Conservation (phyloP, 2,797 vertebrate species). For the Clarias fuscus region DNA sequence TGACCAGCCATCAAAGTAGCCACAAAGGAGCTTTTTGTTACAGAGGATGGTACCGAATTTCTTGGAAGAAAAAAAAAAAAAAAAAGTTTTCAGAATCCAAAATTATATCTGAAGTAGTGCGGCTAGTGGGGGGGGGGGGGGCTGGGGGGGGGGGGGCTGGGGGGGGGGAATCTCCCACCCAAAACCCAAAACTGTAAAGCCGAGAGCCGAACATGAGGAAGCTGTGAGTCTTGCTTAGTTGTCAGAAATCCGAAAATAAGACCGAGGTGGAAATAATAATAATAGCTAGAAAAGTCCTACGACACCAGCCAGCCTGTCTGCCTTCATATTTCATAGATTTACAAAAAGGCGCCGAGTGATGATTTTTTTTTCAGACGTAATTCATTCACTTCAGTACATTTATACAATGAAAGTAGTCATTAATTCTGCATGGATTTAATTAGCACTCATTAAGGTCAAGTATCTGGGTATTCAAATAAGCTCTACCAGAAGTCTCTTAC, state of each 20-base stretch:
- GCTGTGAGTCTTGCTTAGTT: background rate
- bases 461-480: background rate
- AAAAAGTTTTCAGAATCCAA: background rate
- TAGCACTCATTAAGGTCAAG: background rate
- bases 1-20: background rate
- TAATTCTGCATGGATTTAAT: background rate
- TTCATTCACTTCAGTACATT: background rate
- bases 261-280: background rate
- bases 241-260: background rate
- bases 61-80: too few relatives aligned
- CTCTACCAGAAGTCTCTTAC: background rate
- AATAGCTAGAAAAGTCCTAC: background rate
- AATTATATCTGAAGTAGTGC: slow-evolving; percentile 8
- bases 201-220: background rate
- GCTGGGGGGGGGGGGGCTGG: background rate
- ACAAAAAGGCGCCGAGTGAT: background rate
- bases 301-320: background rate
- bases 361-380: background rate
- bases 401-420: background rate
- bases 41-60: background rate
- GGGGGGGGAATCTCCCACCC: slow-evolving; percentile 6
- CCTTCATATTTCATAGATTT: background rate
- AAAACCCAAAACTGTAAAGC: background rate
- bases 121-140: background rate
- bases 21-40: background rate